A percentile compares a stretch with the other conserved stretches of the same genome.
Evolutionary conservation across 2,888 invertebrate species (phyloP).

Genomic region (Eristalis tenax): DNA sequence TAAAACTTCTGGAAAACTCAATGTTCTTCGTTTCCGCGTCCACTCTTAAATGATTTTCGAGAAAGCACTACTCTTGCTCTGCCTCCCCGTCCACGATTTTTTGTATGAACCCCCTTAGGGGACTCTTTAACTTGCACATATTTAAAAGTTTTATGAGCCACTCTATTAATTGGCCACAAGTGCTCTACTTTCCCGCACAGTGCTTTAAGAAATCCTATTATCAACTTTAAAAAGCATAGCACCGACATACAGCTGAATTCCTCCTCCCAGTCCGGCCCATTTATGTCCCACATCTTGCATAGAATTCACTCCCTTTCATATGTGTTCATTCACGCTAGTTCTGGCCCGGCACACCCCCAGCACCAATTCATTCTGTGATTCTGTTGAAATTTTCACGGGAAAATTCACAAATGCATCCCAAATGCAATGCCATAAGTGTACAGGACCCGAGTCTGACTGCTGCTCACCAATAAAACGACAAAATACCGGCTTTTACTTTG

Average conservation of each 20-base stretch:
- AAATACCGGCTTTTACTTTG: constrained; percentile 5
- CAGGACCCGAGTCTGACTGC: background rate
- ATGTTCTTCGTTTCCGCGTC: too few species aligned
- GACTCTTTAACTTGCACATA: too few species aligned
- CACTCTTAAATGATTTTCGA: too few species aligned
- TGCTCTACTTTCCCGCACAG: background rate
- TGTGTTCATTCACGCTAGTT: constrained; percentile 18
- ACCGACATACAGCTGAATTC: background rate
- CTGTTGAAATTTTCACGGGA: constrained; percentile 39
- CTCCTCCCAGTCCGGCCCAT: background rate
- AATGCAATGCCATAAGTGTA: background rate
- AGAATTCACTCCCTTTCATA: background rate
- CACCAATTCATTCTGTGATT: constrained; percentile 32
- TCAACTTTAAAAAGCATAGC: background rate
- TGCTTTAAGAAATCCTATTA: background rate
- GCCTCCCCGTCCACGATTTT: too few species aligned
- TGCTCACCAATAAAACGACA: background rate
- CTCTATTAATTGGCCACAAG: too few species aligned
- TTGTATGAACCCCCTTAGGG: too few species aligned
- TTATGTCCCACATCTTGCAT: background rate
- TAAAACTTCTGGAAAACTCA: too few species aligned
- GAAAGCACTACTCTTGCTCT: too few species aligned
- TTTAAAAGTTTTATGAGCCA: too few species aligned
- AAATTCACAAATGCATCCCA: constrained; percentile 39
- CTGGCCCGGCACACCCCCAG: constrained; percentile 2